Conservation (phyloP, 1,140 invertebrate genomes). For the Heliothis virescens region DNA sequence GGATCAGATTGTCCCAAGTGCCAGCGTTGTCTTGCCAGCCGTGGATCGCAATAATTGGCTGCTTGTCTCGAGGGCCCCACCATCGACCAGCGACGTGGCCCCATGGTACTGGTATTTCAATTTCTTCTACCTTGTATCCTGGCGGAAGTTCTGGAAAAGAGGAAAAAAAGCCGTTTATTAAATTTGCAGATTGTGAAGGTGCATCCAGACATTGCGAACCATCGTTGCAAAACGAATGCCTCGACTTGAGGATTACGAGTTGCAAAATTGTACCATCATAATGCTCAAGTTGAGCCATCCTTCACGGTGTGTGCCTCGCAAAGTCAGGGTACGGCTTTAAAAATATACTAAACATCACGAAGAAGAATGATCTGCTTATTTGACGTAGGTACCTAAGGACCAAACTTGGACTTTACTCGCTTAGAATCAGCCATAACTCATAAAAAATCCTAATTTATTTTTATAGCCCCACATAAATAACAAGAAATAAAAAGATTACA, state of each 20-base stretch:
- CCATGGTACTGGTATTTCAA: constrained; percentile 92
- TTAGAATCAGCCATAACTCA: background rate
- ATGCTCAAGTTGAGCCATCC: too few species aligned
- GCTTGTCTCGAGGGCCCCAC: constrained; percentile 91
- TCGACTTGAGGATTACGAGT: too few species aligned
- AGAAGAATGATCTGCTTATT: background rate
- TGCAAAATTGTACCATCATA: too few species aligned
- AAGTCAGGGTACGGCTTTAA: too few species aligned
- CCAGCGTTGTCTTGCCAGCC: constrained; percentile 96
- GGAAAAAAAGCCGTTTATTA: constrained; percentile 13
- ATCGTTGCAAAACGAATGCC: too few species aligned
- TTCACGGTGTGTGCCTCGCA: too few species aligned
- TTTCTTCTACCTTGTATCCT: constrained; percentile 86
- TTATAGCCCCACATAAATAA: too few species aligned
- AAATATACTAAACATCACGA: too few species aligned
- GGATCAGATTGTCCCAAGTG: constrained; percentile 93
- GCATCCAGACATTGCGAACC: too few species aligned
- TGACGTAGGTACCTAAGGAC: background rate
- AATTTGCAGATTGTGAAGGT: too few species aligned
- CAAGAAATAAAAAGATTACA: background rate
- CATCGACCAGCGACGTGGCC: constrained; percentile 93
- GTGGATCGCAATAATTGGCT: constrained; percentile 93
- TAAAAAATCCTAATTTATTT: too few species aligned
- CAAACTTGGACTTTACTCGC: background rate
- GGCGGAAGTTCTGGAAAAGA: constrained; percentile 72